These are phyloP conservation scores for Oxyteleia sp. DNA, from an alignment of 2,888 invertebrate species.

Conservation along the genomic window DNA sequence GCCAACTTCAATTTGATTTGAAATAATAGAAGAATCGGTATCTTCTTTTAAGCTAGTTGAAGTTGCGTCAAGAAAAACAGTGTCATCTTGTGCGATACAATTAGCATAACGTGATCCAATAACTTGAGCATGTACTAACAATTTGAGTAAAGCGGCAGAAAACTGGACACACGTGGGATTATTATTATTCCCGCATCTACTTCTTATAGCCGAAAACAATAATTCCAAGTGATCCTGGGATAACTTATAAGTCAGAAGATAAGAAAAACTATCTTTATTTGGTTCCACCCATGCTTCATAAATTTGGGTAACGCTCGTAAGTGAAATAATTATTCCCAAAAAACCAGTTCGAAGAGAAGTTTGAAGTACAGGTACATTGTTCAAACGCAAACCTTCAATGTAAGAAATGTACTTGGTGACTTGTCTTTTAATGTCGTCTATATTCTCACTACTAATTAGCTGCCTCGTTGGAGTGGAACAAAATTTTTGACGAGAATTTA, in stretches of 20 bases:
- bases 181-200: slow-evolving; percentile 69
- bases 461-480: background rate
- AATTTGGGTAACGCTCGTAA: slow-evolving; percentile 6
- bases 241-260: slow-evolving; percentile 16
- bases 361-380: background rate
- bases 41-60: background rate
- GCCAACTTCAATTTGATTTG: no score
- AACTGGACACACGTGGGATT: slow-evolving; percentile 70
- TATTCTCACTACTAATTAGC: background rate
- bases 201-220: slow-evolving; percentile 59
- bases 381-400: background rate
- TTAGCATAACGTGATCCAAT: slow-evolving; percentile 46
- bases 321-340: slow-evolving; percentile 17
- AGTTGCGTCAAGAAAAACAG: slow-evolving; percentile 8
- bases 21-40: background rate
- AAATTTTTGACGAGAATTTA: slow-evolving; percentile 65
- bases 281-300: slow-evolving; percentile 5
- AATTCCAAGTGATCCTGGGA: slow-evolving; percentile 50
- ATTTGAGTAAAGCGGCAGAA: slow-evolving; percentile 61
- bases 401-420: background rate
- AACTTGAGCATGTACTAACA: slow-evolving; percentile 64
- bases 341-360: slow-evolving; percentile 7
- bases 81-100: slow-evolving; percentile 44
- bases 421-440: background rate
- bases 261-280: background rate